Conservation (phyloP, 2,888 invertebrate genomes). For the Sepiola atlantica region DNA sequence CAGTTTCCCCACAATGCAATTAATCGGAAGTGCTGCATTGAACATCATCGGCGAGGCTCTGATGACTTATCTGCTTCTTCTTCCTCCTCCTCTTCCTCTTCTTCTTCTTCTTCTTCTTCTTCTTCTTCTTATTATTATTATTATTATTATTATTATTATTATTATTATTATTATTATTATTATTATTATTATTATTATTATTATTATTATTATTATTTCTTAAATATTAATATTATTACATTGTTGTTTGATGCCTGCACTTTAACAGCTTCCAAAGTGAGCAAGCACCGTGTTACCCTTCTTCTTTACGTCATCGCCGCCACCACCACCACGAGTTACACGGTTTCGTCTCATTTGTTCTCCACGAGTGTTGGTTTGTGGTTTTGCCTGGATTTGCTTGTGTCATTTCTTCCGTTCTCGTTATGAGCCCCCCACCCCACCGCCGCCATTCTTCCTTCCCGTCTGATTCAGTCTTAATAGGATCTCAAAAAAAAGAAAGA, state of each 20-base stretch:
- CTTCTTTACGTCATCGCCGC: background rate
- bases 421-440: too few species aligned
- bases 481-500: background rate
- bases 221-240: background rate
- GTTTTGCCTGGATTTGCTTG: background rate
- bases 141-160: too few species aligned
- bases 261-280: background rate
- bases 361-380: background rate
- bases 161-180: too few species aligned
- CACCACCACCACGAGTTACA: background rate
- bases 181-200: background rate
- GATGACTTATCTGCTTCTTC: background rate
- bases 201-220: too few species aligned
- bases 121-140: too few species aligned
- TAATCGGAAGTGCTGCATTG: constrained; percentile 1
- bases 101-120: too few species aligned
- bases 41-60: background rate
- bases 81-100: too few species aligned
- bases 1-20: background rate
- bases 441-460: background rate
- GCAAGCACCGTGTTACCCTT: too few species aligned
- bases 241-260: background rate
- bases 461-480: background rate
- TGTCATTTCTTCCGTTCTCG: background rate
- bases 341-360: background rate